Conservation (phyloP, 2,113 vertebrate genomes). For the Rallus limicola region DNA sequence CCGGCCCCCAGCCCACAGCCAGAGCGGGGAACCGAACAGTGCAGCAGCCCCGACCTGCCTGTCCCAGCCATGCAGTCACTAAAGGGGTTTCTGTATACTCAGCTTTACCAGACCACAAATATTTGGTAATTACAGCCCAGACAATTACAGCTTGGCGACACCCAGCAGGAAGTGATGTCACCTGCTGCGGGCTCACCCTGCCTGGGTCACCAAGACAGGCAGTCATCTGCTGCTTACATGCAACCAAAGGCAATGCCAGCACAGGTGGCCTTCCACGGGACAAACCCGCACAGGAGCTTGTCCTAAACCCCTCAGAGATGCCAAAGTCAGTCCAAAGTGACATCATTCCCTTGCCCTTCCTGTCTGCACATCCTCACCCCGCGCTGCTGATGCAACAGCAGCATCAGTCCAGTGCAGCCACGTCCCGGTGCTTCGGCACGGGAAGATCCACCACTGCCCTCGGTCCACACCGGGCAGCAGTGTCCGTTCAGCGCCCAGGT, state of each 20-base stretch:
- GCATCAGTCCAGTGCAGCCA: too few relatives aligned
- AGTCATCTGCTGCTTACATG: neutral
- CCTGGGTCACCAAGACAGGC: neutral
- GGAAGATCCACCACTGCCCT: rapidly evolving
- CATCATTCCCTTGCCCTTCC: neutral
- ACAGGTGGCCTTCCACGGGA: neutral
- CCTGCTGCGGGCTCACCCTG: neutral
- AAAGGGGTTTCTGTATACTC: neutral
- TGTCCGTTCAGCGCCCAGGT: rapidly evolving
- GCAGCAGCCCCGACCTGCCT: rapidly evolving
- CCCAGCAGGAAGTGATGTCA: neutral
- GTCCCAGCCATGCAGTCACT: too few relatives aligned
- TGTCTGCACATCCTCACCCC: rapidly evolving
- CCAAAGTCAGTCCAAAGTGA: neutral
- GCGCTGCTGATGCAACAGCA: too few relatives aligned
- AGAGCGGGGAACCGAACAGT: neutral
- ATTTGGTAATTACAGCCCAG: neutral
- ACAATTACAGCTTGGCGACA: neutral
- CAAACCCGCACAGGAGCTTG: neutral
- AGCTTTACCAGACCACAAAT: neutral
- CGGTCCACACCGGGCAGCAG: neutral
- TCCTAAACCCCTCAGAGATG: neutral
- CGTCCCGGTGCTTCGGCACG: neutral
- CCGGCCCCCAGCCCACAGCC: neutral
- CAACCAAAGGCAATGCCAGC: neutral